Percentiles rank a stretch among this genome's conserved stretches.
These are phyloP conservation scores for Anisognathus igniventris DNA, from an alignment of 2,797 vertebrate genomes.

Conservation along the genomic window DNA sequence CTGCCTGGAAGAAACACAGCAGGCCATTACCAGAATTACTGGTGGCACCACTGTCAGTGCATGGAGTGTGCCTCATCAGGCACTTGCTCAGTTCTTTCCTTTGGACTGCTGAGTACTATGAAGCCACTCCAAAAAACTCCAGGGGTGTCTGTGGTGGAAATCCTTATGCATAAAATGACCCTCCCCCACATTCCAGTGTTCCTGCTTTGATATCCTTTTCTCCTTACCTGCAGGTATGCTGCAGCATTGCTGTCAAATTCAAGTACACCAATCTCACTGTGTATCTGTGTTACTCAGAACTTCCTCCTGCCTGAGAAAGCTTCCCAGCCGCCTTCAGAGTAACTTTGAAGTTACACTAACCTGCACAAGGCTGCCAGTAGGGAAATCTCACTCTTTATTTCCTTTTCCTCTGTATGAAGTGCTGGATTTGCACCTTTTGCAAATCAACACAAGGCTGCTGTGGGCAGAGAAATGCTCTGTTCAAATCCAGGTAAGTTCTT, in stretches of 20 bases:
- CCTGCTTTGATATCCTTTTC: background rate
- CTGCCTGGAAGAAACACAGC: background rate
- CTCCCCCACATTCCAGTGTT: rapidly evolving
- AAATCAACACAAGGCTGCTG: background rate
- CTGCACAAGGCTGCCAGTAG: background rate
- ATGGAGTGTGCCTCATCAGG: background rate
- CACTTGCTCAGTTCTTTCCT: background rate
- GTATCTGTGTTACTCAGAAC: background rate
- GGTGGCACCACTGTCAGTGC: background rate
- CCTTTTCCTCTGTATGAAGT: background rate
- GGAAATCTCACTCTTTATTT: background rate
- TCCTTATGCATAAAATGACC: background rate
- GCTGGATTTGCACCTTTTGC: background rate
- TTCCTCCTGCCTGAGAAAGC: background rate
- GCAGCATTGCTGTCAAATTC: background rate
- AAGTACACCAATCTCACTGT: background rate
- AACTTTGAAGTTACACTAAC: background rate
- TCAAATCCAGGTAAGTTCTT: background rate
- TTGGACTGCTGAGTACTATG: background rate
- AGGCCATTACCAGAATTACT: background rate
- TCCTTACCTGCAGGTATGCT: background rate
- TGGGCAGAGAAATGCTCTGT: background rate
- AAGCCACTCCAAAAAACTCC: background rate
- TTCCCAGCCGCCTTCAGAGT: background rate
- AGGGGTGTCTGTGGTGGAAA: background rate